Percentiles rank a stretch among this genome's conserved stretches.
Conservation (phyloP, 2,797 vertebrate genomes). For the Enteromius radiatus region DNA sequence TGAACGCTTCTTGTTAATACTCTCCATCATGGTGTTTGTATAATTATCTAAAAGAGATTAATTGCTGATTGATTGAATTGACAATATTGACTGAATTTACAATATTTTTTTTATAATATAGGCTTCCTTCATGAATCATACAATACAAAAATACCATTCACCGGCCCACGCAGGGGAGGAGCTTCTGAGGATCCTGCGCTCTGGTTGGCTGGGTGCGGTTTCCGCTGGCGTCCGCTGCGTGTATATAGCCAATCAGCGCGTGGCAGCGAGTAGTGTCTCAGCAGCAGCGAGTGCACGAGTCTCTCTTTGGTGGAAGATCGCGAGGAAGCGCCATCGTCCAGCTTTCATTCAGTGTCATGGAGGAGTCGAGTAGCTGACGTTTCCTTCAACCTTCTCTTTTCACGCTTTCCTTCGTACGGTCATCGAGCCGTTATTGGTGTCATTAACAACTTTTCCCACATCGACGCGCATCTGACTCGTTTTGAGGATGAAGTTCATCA, state of each 20-base stretch:
- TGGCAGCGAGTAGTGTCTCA: slow-evolving; percentile 62
- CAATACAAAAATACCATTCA: neutral
- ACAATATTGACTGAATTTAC: too few relatives aligned
- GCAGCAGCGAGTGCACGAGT: accelerated
- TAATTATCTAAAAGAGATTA: too few relatives aligned
- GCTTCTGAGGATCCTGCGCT: neutral
- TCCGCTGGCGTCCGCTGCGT: slow-evolving; percentile 20
- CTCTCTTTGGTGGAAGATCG: slow-evolving; percentile 74
- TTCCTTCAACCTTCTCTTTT: slow-evolving; percentile 79
- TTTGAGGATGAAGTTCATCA: slow-evolving; percentile 84
- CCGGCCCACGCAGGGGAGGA: neutral
- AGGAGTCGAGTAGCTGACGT: slow-evolving; percentile 84
- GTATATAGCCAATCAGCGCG: slow-evolving; percentile 80
- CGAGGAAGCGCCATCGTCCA: slow-evolving; percentile 65
- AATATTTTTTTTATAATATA: too few relatives aligned
- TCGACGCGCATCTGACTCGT: slow-evolving; percentile 37
- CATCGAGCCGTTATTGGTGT: slow-evolving; percentile 50
- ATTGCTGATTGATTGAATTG: too few relatives aligned
- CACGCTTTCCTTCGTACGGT: slow-evolving; percentile 78
- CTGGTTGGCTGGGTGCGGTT: slow-evolving; percentile 67
- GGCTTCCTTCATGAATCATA: neutral
- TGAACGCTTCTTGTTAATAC: too few relatives aligned
- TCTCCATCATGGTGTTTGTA: too few relatives aligned
- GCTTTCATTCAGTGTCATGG: slow-evolving; percentile 76
- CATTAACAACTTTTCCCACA: neutral